Base-by-base conservation (phyloP, 2,888 invertebrate species). In the Apodemia mormo region DNA sequence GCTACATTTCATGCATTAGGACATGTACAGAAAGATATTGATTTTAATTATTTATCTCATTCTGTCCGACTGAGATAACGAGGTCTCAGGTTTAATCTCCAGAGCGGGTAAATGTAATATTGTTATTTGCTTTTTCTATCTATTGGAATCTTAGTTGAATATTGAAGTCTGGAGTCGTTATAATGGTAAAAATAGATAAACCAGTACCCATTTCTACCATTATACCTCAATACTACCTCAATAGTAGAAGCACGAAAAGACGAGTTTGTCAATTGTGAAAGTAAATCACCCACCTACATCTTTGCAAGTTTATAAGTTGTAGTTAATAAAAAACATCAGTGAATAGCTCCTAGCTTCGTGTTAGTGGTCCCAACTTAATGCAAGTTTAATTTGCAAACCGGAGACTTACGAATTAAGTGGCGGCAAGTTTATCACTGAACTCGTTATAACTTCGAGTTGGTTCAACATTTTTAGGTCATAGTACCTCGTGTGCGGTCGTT, bases 381-480 rank as follows among this genome's bases (percentile, higher is more conserved):
- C 10, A 66, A 40, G 30, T 65, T 43, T 37, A 37, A 65, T 65
- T 40, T 65, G 40, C 65, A 65, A 65, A 65, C 40, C 22, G 37
- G 6, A 40, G 65, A 43, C 65, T 65, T 40, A 40, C 43, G 14
- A 65, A 40, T 40, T 40, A 65, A 43, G 22, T 43, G 29, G 43
- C 65, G 65, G 65, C 22, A 37, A 65, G 65, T 65, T 65, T 65
- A 65, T 43, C 65, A 65, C 43, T 61, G 30, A 65, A 43, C 65
- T 65, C 65, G 65, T 65, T 65, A 65, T 43, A 65, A 65, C 65
- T 65, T 65, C 33, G 40, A 65, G 22, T 43, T 65, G 22, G 30
- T 61, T 61, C 58, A 61, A 61, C 29, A 61, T 61, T 61, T 61
- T 61, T 61, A 61, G 58, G 58, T 61, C 58, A 33, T 30, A 61